Base-by-base conservation (phyloP, 2,888 invertebrate species). In the Baronia brevicornis region DNA sequence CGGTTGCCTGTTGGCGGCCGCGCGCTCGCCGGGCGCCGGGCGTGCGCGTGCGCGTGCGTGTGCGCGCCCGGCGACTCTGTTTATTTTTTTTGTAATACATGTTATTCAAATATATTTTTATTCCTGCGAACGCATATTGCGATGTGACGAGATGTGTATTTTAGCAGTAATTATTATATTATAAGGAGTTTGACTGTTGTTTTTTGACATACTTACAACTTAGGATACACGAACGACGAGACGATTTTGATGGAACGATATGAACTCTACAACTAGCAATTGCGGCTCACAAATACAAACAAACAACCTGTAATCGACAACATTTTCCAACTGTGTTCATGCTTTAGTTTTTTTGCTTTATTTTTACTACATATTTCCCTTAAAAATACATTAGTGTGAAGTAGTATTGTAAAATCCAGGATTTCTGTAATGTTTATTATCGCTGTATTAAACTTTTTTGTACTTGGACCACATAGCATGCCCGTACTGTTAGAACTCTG, bases 51-150 rank as follows among this genome's bases (percentile, higher is more conserved):
- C 60, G 61, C 67, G 68, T 71, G 64, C 60, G 65, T 68, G 67
- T 63, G 48, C 41, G 46, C 60, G 61, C 67, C 68, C 72, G 64
- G 60, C 61, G 75, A 74, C 78, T n/a, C n/a, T 73, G 84, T 80
- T 74, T 80, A 74, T 82, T 85, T 85, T 77, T 82, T 84, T 85
- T n/a, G n/a, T 84, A 85, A 77, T 82, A 84, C 80, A 85, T 84
- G 84, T 85, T 84, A 84, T 84, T 89, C 89, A 88, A n/a, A 87
- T 90, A 90, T 90, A 89, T 90, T 90, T n/a, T 89, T 90, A 90
- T 90, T 89, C 87, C 89, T 88, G 89, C 89, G 89, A 87, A 89
- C 89, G 89, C 89, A 89, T 89, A 89, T 90, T 90, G 90, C 90
- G 90, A 90, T 80, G 80, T 82, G 82, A n/a, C n/a, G n/a, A n/a